Evolutionary conservation across 2,888 invertebrate species (phyloP).

Genomic region (Dryococelus australis): DNA sequence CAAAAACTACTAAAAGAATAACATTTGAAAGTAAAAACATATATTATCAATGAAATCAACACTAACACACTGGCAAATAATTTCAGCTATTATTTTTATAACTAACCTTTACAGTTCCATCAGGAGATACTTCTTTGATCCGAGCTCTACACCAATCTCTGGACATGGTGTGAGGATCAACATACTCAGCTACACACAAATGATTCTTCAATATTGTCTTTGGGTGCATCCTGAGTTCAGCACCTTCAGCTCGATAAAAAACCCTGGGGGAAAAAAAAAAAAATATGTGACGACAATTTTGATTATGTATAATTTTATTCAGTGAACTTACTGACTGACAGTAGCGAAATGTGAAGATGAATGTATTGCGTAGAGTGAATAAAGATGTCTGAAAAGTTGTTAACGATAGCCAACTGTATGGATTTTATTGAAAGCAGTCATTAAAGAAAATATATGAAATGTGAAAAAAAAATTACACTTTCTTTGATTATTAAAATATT

Average conservation of each 20-base stretch:
- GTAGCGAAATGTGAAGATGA: neutral
- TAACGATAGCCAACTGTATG: too few relatives aligned
- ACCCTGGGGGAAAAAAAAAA: neutral
- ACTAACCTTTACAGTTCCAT: neutral
- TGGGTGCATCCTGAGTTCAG: neutral
- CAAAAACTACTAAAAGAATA: too few relatives aligned
- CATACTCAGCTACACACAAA: neutral
- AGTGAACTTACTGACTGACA: neutral
- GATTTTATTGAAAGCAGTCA: too few relatives aligned
- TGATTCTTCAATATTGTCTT: neutral
- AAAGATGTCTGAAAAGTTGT: too few relatives aligned
- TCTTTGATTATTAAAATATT: too few relatives aligned
- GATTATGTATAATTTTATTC: neutral
- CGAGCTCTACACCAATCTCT: conserved; percentile 16
- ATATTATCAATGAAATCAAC: too few relatives aligned
- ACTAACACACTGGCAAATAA: too few relatives aligned
- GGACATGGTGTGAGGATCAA: neutral
- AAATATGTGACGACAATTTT: neutral
- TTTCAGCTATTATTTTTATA: neutral
- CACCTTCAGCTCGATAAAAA: neutral
- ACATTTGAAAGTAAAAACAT: too few relatives aligned
- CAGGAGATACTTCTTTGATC: neutral
- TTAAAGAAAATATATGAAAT: too few relatives aligned
- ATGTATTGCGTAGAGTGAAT: too few relatives aligned
- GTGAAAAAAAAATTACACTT: too few relatives aligned